Evolutionary conservation across 1,140 invertebrate species (phyloP), one percentile per base, ranked within the genome.

Genomic region (Pachyrhynchus sulphureomaculatus): DNA sequence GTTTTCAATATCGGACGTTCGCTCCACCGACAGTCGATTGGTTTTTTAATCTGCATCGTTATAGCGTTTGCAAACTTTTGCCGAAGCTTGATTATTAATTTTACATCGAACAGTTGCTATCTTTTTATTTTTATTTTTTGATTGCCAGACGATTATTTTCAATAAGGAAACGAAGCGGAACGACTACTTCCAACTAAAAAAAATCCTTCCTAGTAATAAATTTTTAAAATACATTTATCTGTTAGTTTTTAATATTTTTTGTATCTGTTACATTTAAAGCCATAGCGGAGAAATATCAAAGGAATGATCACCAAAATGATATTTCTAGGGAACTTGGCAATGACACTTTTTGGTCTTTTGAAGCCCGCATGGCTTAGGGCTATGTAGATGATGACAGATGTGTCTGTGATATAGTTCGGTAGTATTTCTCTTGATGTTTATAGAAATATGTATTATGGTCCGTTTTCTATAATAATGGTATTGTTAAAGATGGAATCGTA

Each of bases 1-100:
- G 54, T 57, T 57, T 57, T 37, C 54, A 57, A 57, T 57, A 57
- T 45, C 29, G 41, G 41, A 45, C 54, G 54, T 33, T 49, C 52
- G 52, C 41, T 55, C 34, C 47, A 10, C 54, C 54, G 32, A 54
- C 39, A 34, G 34, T 32, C 54, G 41, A 57, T 57, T 57, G 54
- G 54, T 47, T 57, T 57, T 57, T 57, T 57, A 57, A 57, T 57
- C 13, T 15, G 36, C 52, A 44, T 41, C 37, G 52, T 24, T 42
- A 55, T 55, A 29, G 26, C 54, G 54, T 57, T 47, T 17, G 54
- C 54, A 55, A 55, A 55, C 52, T 55, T 33, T 42, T 26, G 52
- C 47, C 24, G 32, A 29, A 12, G 34, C 32, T 15, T 57, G 54
- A 57, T 57, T 57, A 57, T 57, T 57, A 57, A 57, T 57, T 57